These are phyloP conservation scores for Cuculus canorus DNA, from an alignment of 2,797 vertebrate genomes.

Conservation along the genomic window DNA sequence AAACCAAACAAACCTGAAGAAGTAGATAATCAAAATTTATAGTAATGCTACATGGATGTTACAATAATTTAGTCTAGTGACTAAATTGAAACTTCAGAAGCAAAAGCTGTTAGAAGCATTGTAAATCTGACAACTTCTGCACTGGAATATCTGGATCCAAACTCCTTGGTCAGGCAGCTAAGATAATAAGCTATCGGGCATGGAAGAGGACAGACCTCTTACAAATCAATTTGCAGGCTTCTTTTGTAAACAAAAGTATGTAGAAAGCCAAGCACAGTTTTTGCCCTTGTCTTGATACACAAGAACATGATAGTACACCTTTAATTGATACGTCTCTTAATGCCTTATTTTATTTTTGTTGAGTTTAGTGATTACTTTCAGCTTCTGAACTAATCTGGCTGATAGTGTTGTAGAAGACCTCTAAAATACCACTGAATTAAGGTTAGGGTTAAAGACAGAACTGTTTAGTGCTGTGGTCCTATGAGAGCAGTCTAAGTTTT, in stretches of 20 bases:
- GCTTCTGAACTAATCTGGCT: neutral
- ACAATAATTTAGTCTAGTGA: neutral
- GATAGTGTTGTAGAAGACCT: neutral
- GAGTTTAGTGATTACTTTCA: neutral
- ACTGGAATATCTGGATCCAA: neutral
- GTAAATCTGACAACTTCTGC: constrained; percentile 5
- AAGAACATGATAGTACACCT: neutral
- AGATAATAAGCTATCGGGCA: neutral
- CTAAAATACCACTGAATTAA: neutral
- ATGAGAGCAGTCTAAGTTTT: neutral
- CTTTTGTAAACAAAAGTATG: neutral
- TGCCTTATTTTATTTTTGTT: neutral
- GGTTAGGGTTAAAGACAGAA: neutral
- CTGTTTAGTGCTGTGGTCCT: neutral
- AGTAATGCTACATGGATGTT: neutral
- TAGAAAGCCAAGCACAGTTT: neutral
- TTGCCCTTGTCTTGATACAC: neutral
- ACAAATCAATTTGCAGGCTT: neutral
- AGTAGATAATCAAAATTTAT: neutral
- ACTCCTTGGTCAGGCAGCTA: neutral
- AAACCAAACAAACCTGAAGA: neutral
- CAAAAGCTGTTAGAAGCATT: neutral
- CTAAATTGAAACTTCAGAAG: constrained; percentile 16
- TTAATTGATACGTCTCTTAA: neutral
- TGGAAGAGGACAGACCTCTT: neutral